Conservation (phyloP, 2,113 vertebrate species). For the Mormoops blainvillei region DNA sequence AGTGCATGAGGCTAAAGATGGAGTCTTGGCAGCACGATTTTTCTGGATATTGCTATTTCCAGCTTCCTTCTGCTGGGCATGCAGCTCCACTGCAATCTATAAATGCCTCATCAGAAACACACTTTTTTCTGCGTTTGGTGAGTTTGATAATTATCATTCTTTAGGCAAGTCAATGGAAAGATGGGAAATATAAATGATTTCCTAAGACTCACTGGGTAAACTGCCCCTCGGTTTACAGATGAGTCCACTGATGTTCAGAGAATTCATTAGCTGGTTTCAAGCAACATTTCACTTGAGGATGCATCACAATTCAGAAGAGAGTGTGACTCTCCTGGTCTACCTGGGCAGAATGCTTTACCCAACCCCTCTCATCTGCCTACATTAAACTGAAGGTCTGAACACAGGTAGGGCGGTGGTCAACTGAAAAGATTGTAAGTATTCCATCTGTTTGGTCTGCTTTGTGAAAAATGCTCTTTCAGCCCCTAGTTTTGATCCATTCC, state of each 20-base stretch:
- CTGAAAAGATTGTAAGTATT: not conserved
- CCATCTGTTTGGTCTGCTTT: not conserved
- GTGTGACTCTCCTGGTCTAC: not conserved
- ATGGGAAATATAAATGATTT: not conserved
- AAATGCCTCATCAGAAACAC: not conserved
- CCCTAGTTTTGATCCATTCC: not conserved
- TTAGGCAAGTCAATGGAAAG: not conserved
- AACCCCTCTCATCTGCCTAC: not conserved
- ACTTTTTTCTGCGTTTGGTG: slow-evolving; percentile 3
- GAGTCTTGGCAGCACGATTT: slow-evolving; percentile 35
- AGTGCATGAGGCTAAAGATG: slow-evolving; percentile 68
- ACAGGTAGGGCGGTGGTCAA: not conserved
- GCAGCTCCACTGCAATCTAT: not conserved
- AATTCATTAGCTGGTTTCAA: not conserved
- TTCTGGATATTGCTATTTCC: slow-evolving; percentile 64
- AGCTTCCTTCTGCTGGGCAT: slow-evolving; percentile 46
- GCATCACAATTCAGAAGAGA: not conserved
- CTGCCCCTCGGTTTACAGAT: not conserved
- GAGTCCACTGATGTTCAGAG: not conserved
- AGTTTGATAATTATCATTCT: not conserved
- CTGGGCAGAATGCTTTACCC: not conserved
- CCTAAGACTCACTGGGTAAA: not conserved
- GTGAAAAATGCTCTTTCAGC: not conserved
- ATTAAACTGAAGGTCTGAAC: not conserved
- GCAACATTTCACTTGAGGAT: not conserved